These are phyloP conservation scores for Pegoplata infirma DNA, from an alignment of 2,888 invertebrate species.

Conservation along the genomic window DNA sequence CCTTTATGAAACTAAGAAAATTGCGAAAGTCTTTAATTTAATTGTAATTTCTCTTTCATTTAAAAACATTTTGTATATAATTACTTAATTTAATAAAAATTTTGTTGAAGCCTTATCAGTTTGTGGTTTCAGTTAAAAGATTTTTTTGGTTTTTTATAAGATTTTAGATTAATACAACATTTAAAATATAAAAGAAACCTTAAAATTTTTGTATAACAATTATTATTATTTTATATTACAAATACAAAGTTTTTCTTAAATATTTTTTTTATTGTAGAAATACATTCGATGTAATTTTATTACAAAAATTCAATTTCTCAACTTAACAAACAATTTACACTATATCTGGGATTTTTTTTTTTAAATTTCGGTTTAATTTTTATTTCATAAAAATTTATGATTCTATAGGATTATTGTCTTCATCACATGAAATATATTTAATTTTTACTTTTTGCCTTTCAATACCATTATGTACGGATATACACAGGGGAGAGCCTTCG, in stretches of 20 bases:
- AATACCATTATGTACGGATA: slow-evolving; percentile 68
- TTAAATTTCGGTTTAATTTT: slow-evolving; percentile 12
- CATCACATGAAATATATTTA: slow-evolving; percentile 74
- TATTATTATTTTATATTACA: background rate
- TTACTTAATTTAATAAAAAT: background rate
- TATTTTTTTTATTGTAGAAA: slow-evolving; percentile 15
- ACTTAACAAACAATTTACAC: background rate
- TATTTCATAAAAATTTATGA: slow-evolving; percentile 9
- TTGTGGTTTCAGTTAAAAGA: background rate
- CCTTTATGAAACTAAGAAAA: too few relatives aligned
- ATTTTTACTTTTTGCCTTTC: slow-evolving; percentile 70
- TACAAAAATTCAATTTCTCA: slow-evolving; percentile 16
- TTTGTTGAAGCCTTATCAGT: slow-evolving; percentile 7
- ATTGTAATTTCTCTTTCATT: too few relatives aligned
- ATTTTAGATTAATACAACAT: slow-evolving; percentile 3
- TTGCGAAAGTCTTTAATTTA: too few relatives aligned
- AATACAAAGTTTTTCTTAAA: background rate
- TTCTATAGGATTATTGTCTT: slow-evolving; percentile 71
- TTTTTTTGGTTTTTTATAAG: too few relatives aligned
- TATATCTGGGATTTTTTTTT: background rate
- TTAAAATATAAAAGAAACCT: slow-evolving; percentile 21
- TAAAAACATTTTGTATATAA: too few relatives aligned
- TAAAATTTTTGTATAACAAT: background rate
- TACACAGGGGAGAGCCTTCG: slow-evolving; percentile 68
- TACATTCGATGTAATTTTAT: slow-evolving; percentile 51